phyloP scores from a whole-genome alignment of 2,888 invertebrate species.

The Luffia ferchaultella region DNA sequence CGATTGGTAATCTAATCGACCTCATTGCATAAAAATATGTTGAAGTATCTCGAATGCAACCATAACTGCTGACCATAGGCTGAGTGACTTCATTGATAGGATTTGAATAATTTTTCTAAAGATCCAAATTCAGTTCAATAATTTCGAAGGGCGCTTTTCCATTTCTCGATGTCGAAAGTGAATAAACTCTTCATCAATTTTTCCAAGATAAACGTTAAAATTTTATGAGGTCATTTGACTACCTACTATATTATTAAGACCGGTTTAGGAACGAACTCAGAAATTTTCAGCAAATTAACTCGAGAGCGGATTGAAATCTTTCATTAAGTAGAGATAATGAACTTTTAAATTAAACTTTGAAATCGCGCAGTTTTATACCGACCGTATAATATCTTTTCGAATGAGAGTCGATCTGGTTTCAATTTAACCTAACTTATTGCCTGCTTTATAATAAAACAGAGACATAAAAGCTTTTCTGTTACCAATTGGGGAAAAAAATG shows the following conservation, averaged over 20 bases:
- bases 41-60: no score
- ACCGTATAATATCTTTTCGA: not conserved
- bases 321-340: conserved; percentile 58
- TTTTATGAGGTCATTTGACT: not conserved
- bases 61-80: no score
- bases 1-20: no score
- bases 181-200: no score
- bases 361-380: conserved; percentile 37
- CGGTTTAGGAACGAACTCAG: not conserved
- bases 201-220: no score
- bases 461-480: not conserved
- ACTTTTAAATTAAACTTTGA: conserved; percentile 56
- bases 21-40: no score
- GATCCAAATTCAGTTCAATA: no score
- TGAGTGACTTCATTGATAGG: no score
- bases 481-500: not conserved
- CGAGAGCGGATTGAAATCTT: conserved; percentile 55
- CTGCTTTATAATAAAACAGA: not conserved
- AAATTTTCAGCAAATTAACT: conserved; percentile 43
- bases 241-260: no score
- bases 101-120: no score
- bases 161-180: no score
- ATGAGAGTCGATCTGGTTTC: not conserved
- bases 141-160: no score
- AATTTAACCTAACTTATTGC: not conserved